A percentile compares a stretch with the other conserved stretches of the same genome.
Evolutionary conservation across 2,888 invertebrate genomes (phyloP).

Genomic region (Kryphioiulus occultus): DNA sequence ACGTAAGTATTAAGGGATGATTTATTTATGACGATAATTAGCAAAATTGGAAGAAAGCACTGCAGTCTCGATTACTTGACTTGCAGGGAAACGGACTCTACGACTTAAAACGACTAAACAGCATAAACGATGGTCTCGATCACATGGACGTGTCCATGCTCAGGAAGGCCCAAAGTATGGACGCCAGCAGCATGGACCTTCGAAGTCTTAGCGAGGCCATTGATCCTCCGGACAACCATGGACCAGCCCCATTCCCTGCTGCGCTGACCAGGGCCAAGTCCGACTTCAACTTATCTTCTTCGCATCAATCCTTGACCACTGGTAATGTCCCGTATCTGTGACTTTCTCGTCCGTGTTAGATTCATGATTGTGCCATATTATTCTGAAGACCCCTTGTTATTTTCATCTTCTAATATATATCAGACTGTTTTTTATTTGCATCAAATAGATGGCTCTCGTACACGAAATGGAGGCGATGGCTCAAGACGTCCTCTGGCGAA

Average conservation of each 20-base stretch:
- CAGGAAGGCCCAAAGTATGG: constrained; percentile 55
- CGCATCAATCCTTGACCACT: constrained; percentile 69
- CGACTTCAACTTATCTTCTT: constrained; percentile 82
- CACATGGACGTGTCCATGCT: constrained; percentile 42
- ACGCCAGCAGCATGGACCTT: constrained; percentile 55
- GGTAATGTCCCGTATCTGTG: not conserved
- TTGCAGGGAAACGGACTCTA: constrained; percentile 48
- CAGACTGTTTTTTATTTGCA: not conserved
- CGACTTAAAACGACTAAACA: not conserved
- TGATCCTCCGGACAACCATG: constrained; percentile 17
- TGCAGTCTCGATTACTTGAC: not conserved
- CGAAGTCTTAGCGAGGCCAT: constrained; percentile 47
- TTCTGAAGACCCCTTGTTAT: too few relatives aligned
- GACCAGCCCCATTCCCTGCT: constrained; percentile 60
- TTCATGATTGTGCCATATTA: too few relatives aligned
- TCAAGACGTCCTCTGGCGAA: constrained; percentile 73
- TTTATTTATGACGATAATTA: not conserved
- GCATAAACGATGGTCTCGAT: constrained; percentile 20
- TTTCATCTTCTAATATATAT: too few relatives aligned
- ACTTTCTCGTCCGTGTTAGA: too few relatives aligned
- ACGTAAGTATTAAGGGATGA: not conserved
- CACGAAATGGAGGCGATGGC: not conserved
- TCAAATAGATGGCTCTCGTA: not conserved
- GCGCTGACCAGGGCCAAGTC: constrained; percentile 75
- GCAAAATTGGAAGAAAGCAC: not conserved